Base-by-base conservation (phyloP, 1,140 invertebrate genomes). In the Pogonognathellus flavescens region DNA sequence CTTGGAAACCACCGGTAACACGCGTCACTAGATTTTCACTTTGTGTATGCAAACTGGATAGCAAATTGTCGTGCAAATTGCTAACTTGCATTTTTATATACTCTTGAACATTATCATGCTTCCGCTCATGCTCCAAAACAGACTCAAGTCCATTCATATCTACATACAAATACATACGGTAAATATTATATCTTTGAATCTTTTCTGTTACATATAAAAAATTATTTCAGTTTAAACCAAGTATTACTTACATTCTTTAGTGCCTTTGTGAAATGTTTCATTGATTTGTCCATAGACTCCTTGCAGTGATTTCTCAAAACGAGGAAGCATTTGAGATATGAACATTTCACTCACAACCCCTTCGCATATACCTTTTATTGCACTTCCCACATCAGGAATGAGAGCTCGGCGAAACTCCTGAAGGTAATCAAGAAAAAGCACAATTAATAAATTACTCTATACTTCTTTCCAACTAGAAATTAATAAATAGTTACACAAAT, bases 281-380 rank as follows among this genome's bases (percentile, higher is more conserved):
- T 97, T 96, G 3, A 98, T 93, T 92, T 98, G 97, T 52, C 93
- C 92, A 89, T 97, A 97, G 92, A 98, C 95, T 88, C 94, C 94
- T 88, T 95, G 94, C 89, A 95, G 95, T 60, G 95, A 93, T 90
- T 94, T 95, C 90, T 98, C 96, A 92, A 97, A 95, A 14, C 93
- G 93, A 14, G 97, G 97, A 88, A 98, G 90, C 18, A 97, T 91
- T 83, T 93, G 93, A 66, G 93, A 94, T 53, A 93, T 92, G 87
- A 97, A 95, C 2, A 94, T 92, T 81, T 96, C 94, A 86, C 93
- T 94, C 16, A 89, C 25, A 13, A 84, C 84, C 14, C 80, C 52
- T 57, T 86, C 86, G 52, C 81, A 89, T 81, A 85, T 53, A 14
- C 66, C 52, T 76, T 70, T 85, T 31, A 88, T 80, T 18, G 53